Percentiles rank a stretch among this genome's conserved stretches.
Evolutionary conservation across 2,888 invertebrate species (phyloP).

Genomic region (Stenoptilia bipunctidactyla): DNA sequence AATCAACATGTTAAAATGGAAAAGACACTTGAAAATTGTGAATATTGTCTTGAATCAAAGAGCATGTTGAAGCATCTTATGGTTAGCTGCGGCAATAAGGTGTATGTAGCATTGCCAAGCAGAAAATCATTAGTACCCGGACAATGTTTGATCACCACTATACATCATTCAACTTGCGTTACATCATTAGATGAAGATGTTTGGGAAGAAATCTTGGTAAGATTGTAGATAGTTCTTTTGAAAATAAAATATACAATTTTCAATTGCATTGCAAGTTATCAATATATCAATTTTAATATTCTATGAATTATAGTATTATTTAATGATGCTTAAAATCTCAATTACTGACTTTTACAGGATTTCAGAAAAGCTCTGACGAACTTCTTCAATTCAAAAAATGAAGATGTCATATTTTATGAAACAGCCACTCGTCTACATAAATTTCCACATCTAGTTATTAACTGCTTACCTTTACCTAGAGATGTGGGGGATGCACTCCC

Average conservation of each 20-base stretch:
- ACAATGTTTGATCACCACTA: conserved; percentile 89
- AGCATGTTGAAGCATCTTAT: conserved; percentile 88
- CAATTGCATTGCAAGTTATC: neutral
- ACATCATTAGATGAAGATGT: conserved; percentile 94
- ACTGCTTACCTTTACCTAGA: conserved; percentile 89
- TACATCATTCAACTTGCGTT: conserved; percentile 82
- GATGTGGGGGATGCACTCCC: conserved; percentile 91
- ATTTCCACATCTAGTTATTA: conserved; percentile 87
- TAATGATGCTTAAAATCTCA: neutral
- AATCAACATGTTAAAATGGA: conserved; percentile 79
- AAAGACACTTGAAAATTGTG: conserved; percentile 83
- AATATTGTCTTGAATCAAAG: conserved; percentile 84
- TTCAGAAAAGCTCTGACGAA: conserved; percentile 83
- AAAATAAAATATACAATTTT: too few species aligned
- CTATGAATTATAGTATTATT: too few species aligned
- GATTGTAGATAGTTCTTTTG: too few species aligned
- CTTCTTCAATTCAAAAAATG: conserved; percentile 79
- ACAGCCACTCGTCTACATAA: conserved; percentile 80
- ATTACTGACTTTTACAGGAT: conserved; percentile 53
- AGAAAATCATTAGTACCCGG: conserved; percentile 85
- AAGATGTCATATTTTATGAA: conserved; percentile 93
- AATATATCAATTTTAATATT: neutral
- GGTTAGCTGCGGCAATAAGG: conserved; percentile 82
- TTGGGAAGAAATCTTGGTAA: conserved; percentile 88
- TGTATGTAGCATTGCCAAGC: conserved; percentile 87